Evolutionary conservation across 1,140 invertebrate species (phyloP), one percentile per base, ranked within the genome.

Genomic region (Magallana angulata): DNA sequence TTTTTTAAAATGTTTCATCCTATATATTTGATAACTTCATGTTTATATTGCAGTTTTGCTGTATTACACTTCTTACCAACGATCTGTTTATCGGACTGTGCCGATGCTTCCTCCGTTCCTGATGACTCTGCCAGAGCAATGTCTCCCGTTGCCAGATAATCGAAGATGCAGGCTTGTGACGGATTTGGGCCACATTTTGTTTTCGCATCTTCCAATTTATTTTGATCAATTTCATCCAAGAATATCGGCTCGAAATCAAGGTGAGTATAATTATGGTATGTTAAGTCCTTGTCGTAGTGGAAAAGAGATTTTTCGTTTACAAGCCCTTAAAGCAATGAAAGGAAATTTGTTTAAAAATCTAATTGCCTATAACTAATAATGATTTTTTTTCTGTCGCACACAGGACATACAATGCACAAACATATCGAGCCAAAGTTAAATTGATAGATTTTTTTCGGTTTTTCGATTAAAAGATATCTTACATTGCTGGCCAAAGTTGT

Each of bases 131-230:
- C 86, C 14, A 87, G 68, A 7, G 82, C 56, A 18, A 80, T 56
- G 18, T 87, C 86, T 2, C 86, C 86, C 8, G 86, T 87, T 59
- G 82, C 86, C 14, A 87, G 18, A 12, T 48, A 87, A 80, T 87
- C 86, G 84, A 84, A 87, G 11, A 87, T 87, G 80, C 86, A 87
- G 0, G 86, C 82, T 80, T 87, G 82, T 56, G 80, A 82, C 7
- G 80, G 48, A n/a, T 56, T 57, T 16, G 36, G 16, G n/a, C 83
- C 83, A 18, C 83, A 84, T 24, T n/a, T 14, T 8, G 24, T n/a
- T 60, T 30, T 84, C 5, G 83, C 83, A 24, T 9, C 59, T 30
- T 84, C 16, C 30, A 59, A 9, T 1, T 24, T 36, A 1, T 59
- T 36, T 16, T 84, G 3, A 62, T 84, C 59, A 12, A 24, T 3